Conservation (phyloP, 2,113 vertebrate genomes). For the Paraplagusia blochii region DNA sequence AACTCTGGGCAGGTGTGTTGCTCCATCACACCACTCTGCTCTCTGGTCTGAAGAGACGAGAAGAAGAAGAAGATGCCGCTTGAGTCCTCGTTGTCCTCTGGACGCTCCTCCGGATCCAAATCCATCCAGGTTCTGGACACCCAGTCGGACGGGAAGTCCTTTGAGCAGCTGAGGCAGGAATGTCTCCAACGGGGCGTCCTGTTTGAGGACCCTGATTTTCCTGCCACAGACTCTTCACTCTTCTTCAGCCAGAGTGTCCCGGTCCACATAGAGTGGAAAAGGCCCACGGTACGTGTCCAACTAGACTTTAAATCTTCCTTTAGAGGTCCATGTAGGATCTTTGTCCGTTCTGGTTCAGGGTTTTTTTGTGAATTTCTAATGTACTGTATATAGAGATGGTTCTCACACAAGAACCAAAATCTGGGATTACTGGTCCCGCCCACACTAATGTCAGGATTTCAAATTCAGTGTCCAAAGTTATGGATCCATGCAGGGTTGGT, state of each 20-base stretch:
- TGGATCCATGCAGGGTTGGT: too few species aligned
- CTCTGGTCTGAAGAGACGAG: neutral
- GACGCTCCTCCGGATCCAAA: neutral
- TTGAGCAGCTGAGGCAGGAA: slow-evolving; percentile 78
- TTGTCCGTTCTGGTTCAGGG: too few species aligned
- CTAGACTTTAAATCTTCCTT: too few species aligned
- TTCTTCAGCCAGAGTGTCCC: slow-evolving; percentile 85
- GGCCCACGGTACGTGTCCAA: slow-evolving; percentile 80
- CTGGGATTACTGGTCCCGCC: too few species aligned
- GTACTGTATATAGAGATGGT: too few species aligned
- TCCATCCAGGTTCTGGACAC: slow-evolving; percentile 31
- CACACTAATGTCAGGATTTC: too few species aligned
- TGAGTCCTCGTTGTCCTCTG: slow-evolving; percentile 37
- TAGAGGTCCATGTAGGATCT: too few species aligned
- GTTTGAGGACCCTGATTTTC: slow-evolving; percentile 89
- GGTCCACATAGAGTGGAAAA: slow-evolving; percentile 86
- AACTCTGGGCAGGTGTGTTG: slow-evolving; percentile 1
- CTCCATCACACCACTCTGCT: slow-evolving; percentile 31
- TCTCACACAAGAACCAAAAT: too few species aligned
- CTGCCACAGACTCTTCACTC: slow-evolving; percentile 77
- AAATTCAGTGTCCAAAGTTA: too few species aligned
- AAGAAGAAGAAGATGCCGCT: slow-evolving; percentile 76
- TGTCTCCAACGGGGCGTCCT: slow-evolving; percentile 76
- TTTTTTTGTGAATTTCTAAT: too few species aligned
- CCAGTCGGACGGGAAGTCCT: slow-evolving; percentile 79